Conservation (phyloP, 92 coral and sea anemone species). For the Phenganax stokvisi region DNA sequence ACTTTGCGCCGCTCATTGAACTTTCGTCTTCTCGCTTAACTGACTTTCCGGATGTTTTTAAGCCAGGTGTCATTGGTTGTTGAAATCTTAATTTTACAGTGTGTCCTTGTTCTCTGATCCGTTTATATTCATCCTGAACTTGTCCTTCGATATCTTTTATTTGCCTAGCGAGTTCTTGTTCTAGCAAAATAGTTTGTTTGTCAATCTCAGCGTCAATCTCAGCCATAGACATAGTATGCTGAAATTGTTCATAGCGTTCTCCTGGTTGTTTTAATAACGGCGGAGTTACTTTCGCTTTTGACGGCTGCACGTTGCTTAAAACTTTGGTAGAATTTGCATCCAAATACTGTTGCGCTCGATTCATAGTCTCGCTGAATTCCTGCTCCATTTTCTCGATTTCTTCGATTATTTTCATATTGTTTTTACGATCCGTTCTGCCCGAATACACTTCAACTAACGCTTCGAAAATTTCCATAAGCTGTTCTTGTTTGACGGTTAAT, state of each 20-base stretch:
- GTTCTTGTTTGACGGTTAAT: not conserved
- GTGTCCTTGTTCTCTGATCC: slow-evolving; percentile 7
- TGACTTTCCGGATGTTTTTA: not conserved
- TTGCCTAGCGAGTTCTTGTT: not conserved
- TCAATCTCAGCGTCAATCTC: not conserved
- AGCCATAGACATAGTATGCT: not conserved
- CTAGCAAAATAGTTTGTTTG: not conserved
- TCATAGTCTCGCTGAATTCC: slow-evolving; percentile 24
- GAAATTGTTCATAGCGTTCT: slow-evolving; percentile 6
- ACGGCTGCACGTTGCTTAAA: not conserved
- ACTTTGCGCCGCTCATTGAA: not conserved
- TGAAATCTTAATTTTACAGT: slow-evolving; percentile 22
- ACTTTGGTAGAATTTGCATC: not conserved
- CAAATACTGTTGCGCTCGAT: slow-evolving; percentile 28
- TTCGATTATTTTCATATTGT: slow-evolving; percentile 9
- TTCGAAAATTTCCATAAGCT: slow-evolving; percentile 21
- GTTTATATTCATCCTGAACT: not conserved
- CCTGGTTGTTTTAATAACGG: not conserved
- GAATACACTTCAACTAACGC: slow-evolving; percentile 19
- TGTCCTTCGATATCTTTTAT: not conserved
- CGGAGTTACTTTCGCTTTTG: slow-evolving; percentile 22
- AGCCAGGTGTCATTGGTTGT: slow-evolving; percentile 6
- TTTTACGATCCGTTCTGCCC: slow-evolving; percentile 10
- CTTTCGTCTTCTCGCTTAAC: not conserved
- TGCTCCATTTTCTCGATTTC: slow-evolving; percentile 30